These are phyloP conservation scores for Anarhynchus alexandrinus DNA, from an alignment of 2,113 vertebrate genomes.

Conservation along the genomic window DNA sequence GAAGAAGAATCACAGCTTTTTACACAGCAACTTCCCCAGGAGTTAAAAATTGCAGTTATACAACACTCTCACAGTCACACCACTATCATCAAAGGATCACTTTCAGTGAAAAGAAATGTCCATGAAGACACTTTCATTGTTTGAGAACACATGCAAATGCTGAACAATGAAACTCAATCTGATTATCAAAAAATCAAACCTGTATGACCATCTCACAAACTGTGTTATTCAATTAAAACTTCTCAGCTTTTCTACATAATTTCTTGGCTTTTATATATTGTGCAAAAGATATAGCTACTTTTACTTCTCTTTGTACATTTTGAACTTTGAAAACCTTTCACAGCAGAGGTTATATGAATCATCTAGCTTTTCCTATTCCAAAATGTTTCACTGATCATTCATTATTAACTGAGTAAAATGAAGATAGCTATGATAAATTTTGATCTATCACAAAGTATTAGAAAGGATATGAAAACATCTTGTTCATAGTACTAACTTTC, in stretches of 20 bases:
- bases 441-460: constrained; percentile 44
- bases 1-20: constrained; percentile 13
- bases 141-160: constrained; percentile 45
- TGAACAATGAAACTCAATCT: constrained; percentile 5
- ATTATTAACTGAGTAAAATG: constrained; percentile 65
- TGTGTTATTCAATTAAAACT: constrained; percentile 14
- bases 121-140: constrained; percentile 31
- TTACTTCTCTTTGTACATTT: background rate
- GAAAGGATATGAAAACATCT: constrained; percentile 62
- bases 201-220: constrained; percentile 7
- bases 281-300: background rate
- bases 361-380: constrained; percentile 35
- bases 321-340: constrained; percentile 40
- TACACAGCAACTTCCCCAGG: background rate
- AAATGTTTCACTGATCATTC: constrained; percentile 57
- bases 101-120: constrained; percentile 40
- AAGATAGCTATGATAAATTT: constrained; percentile 53
- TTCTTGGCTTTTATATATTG: background rate
- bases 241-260: background rate
- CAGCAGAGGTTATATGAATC: constrained; percentile 47
- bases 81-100: constrained; percentile 17
- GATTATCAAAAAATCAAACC: constrained; percentile 44
- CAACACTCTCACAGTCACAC: background rate
- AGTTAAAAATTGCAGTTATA: constrained; percentile 18
- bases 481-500: constrained; percentile 58